Evolutionary conservation across 2,113 vertebrate species (phyloP), one percentile per base, ranked within the genome.

Genomic region (Coryphaenoides rupestris): DNA sequence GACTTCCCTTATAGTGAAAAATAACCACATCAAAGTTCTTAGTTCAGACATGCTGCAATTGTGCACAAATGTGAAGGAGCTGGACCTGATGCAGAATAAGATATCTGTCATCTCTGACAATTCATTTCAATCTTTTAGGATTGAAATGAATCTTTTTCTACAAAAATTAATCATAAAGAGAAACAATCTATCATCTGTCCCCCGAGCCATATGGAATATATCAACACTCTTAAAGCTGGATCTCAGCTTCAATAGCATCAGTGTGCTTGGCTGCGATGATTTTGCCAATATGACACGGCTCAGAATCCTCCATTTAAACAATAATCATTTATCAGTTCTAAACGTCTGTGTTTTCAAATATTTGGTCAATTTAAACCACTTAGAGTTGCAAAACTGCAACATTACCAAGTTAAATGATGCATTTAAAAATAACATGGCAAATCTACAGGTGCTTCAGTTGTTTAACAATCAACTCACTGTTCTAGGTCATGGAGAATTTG

Each of bases 191-290:
- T 0, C 3, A 0, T 0, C 17, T 0, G 75, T 91, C 40, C 86
- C 85, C 0, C 4, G 40, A 1, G 77, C 73, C 4, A 66, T 68
- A 3, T 65, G 55, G 12, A 72, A 66, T 26, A 6, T 26, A 26
- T 26, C 24, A 0, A 57, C 1, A 5, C 79, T 92, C 12, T 5
- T 26, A 21, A 55, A 73, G 49, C 50, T 92, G 55, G 73, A 91
- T 61, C 82, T 92, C 1, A 88, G 77, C 62, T 62, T 0, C 15
- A 92, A 92, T 63, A 55, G 19, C 0, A 89, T 93, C 52, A 22
- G 1, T 1, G 19, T 1, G 0, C 62, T 92, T 0, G n/a, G 1
- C 1, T 85, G 86, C 65, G 4, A 60, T 0, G 85, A 90, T 70
- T 90, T 92, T 12, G 47, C 66, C 52, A 80, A 82, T 59, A 66